Evolutionary conservation across 2,888 invertebrate genomes (phyloP).

Genomic region (Aethes cnicana): DNA sequence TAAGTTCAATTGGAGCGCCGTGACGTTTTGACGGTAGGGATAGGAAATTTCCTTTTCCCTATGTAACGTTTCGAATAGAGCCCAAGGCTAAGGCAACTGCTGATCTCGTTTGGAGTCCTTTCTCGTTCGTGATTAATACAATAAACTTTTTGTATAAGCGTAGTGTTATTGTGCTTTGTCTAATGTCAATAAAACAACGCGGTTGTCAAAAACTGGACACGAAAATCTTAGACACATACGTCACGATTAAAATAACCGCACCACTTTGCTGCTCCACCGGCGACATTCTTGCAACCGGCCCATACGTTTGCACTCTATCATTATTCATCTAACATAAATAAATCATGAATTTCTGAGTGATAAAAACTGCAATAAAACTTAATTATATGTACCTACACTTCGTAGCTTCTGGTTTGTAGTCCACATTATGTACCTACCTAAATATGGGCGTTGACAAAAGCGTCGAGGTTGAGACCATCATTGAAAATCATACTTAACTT

Average conservation of each 20-base stretch:
- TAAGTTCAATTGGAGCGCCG: too few relatives aligned
- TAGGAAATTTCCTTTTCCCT: too few relatives aligned
- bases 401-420: conserved; percentile 17
- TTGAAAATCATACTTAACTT: too few relatives aligned
- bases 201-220: conserved; percentile 8
- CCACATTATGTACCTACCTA: conserved; percentile 15
- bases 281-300: conserved; percentile 14
- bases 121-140: too few relatives aligned
- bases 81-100: too few relatives aligned
- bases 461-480: not conserved
- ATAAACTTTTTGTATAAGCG: too few relatives aligned
- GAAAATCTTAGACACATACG: conserved; percentile 4
- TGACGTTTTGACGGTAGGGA: too few relatives aligned
- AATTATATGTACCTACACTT: conserved; percentile 29
- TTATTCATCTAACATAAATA: conserved; percentile 27
- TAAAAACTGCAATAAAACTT: conserved; percentile 22
- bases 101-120: too few relatives aligned
- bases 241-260: conserved; percentile 22
- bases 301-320: conserved; percentile 7
- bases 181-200: conserved; percentile 22
- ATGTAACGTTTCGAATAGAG: too few relatives aligned
- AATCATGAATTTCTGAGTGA: conserved; percentile 29
- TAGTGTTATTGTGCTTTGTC: too few relatives aligned
- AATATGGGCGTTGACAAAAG: conserved; percentile 13
- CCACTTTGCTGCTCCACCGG: not conserved